Conservation (phyloP, 2,113 vertebrate species). For the Xiphophorus couchianus region DNA sequence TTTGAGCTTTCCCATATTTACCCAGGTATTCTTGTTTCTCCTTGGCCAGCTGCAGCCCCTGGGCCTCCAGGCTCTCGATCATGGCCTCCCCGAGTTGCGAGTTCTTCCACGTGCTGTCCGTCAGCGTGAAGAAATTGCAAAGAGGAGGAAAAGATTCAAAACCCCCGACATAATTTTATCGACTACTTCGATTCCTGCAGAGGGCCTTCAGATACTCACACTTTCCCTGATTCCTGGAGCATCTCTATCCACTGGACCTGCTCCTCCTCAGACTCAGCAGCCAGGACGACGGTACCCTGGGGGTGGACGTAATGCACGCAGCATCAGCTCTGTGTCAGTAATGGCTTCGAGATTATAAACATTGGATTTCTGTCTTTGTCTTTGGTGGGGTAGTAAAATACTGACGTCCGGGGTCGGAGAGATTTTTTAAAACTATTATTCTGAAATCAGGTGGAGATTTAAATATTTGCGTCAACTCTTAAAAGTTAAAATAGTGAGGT, state of each 20-base stretch:
- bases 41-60: constrained; percentile 96
- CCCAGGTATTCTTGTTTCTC: constrained; percentile 98
- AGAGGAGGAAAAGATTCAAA: neutral
- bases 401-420: too few species aligned
- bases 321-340: too few species aligned
- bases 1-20: constrained; percentile 56
- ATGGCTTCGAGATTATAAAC: too few species aligned
- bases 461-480: too few species aligned
- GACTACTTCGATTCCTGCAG: neutral
- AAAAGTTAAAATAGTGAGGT: too few species aligned
- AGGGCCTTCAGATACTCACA: constrained; percentile 80
- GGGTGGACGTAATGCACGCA: neutral
- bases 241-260: constrained; percentile 95
- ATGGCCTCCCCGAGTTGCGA: constrained; percentile 96
- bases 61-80: constrained; percentile 96
- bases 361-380: too few species aligned
- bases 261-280: constrained; percentile 91
- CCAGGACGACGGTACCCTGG: constrained; percentile 91
- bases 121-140: constrained; percentile 1
- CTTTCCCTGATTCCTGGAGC: constrained; percentile 97
- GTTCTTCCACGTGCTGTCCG: constrained; percentile 93
- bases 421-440: too few species aligned
- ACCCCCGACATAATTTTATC: neutral
- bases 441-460: too few species aligned
- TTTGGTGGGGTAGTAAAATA: too few species aligned